Evolutionary conservation across 2,888 invertebrate genomes (phyloP), one percentile per base, ranked within the genome.

Genomic region (Kryphioiulus occultus): DNA sequence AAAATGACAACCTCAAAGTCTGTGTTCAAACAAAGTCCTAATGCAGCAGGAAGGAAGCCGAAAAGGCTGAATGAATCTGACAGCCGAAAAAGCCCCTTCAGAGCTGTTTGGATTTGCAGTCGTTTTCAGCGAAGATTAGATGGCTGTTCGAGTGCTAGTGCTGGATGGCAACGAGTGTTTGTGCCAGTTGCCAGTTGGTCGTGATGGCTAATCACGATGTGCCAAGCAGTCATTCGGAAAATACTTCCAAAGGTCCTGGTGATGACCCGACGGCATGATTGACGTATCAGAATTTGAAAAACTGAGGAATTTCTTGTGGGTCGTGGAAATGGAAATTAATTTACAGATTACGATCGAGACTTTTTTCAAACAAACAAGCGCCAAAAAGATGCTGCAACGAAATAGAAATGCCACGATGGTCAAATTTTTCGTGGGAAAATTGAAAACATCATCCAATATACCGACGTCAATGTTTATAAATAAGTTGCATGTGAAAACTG

Each of bases 21-120:
- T 26, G 68, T 68, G 19, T 68, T 68, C 68, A 68, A 68, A 68
- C 68, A 68, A 68, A 68, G 68, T 68, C 68, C 68, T 26, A 12
- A 68, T 26, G 19, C 68, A 68, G 68, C 26, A 68, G 26, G 68
- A 26, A 68, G 26, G 68, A 68, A 68, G 68, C 68, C 26, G 68
- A 68, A 68, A 68, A 68, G 68, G 26, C 26, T 68, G 68, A 68
- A 68, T 68, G 68, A 68, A 68, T 68, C 26, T 68, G 68, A 68
- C 68, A 68, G 68, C 59, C n/a, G 0, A 59, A 47, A 47, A 7
- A 47, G 47, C 5, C 53, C 53, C 53, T 59, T 59, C 47, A 59
- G 5, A 59, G 17, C 5, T 59, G 53, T n/a, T 59, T 59, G 53
- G 1, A 59, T 59, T 59, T 59, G n/a, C 19, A 59, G n/a, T 1